A percentile compares a stretch with the other conserved stretches of the same genome.
These are phyloP conservation scores for Itoplectis maculator DNA, from an alignment of 2,888 invertebrate genomes.

Conservation along the genomic window DNA sequence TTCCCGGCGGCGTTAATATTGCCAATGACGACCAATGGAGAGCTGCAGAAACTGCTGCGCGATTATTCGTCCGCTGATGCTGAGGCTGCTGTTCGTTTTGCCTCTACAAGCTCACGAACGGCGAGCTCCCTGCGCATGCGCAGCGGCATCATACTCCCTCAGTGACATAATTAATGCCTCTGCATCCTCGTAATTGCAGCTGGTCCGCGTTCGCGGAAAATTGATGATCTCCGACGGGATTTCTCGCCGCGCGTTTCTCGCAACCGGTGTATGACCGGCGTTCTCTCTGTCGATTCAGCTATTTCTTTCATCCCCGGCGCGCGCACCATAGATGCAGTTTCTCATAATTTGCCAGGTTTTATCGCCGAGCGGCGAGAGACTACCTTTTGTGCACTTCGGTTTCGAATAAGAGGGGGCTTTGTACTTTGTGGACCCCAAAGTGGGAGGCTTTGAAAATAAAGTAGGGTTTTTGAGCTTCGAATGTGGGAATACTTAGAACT, in stretches of 20 bases:
- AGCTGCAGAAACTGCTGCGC: slow-evolving; percentile 34
- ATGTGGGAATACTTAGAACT: no score
- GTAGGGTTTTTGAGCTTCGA: no score
- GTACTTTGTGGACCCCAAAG: no score
- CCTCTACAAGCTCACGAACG: slow-evolving; percentile 49
- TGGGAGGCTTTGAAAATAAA: no score
- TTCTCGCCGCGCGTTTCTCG: slow-evolving; percentile 45
- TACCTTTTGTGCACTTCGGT: no score
- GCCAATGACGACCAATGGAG: slow-evolving; percentile 43
- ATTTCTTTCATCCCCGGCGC: background rate
- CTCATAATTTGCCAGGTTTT: no score
- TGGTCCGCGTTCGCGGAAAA: slow-evolving; percentile 67
- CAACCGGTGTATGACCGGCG: background rate
- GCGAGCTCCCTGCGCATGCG: slow-evolving; percentile 60
- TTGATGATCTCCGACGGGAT: slow-evolving; percentile 70
- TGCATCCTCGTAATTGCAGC: slow-evolving; percentile 69
- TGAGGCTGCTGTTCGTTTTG: slow-evolving; percentile 1
- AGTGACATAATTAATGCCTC: slow-evolving; percentile 73
- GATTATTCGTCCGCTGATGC: slow-evolving; percentile 52
- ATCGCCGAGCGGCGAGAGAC: no score
- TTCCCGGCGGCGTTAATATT: slow-evolving; percentile 10
- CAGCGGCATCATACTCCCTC: slow-evolving; percentile 55
- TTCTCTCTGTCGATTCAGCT: slow-evolving; percentile 4
- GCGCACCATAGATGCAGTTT: no score
- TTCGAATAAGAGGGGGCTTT: slow-evolving; percentile 21